phyloP scores from a whole-genome alignment of 2,888 invertebrate species.

The Drosophila kuntzei region DNA sequence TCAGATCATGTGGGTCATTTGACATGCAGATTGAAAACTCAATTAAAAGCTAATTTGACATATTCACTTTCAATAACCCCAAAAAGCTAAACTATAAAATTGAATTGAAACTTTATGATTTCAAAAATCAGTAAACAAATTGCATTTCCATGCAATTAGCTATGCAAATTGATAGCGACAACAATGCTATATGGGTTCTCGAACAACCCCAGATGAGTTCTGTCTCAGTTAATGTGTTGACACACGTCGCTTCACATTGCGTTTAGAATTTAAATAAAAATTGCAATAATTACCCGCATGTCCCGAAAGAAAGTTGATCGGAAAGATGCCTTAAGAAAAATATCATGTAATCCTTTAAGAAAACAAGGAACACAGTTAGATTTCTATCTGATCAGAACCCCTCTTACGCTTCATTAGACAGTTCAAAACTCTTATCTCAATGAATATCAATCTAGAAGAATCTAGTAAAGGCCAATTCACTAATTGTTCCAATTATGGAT shows the following conservation, averaged over 20 bases:
- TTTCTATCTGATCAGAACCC: conserved; percentile 30
- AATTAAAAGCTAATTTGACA: conserved; percentile 73
- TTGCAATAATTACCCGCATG: conserved; percentile 75
- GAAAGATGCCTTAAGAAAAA: conserved; percentile 19
- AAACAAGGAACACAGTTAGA: conserved; percentile 45
- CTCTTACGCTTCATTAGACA: conserved; percentile 60
- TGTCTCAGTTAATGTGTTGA: conserved; percentile 27
- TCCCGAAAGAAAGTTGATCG: conserved; percentile 32
- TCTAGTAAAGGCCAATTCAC: conserved; percentile 29
- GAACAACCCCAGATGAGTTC: conserved; percentile 46
- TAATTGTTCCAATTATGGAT: conserved; percentile 53
- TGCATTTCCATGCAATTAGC: conserved; percentile 67
- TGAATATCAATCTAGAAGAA: conserved; percentile 22
- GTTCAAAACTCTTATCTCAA: conserved; percentile 43
- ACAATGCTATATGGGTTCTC: conserved; percentile 45
- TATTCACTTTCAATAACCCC: conserved; percentile 37
- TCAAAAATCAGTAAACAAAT: conserved; percentile 35
- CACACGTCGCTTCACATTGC: conserved; percentile 32
- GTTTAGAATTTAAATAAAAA: conserved; percentile 39
- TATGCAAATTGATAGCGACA: conserved; percentile 75
- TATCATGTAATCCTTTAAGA: conserved; percentile 72
- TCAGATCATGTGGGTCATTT: conserved; percentile 69
- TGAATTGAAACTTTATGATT: conserved; percentile 47
- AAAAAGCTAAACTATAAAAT: conserved; percentile 27
- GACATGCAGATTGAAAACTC: conserved; percentile 75